A percentile compares a stretch with the other conserved stretches of the same genome.
Conservation (phyloP, 2,888 invertebrate species). For the Limnephilus auricula region DNA sequence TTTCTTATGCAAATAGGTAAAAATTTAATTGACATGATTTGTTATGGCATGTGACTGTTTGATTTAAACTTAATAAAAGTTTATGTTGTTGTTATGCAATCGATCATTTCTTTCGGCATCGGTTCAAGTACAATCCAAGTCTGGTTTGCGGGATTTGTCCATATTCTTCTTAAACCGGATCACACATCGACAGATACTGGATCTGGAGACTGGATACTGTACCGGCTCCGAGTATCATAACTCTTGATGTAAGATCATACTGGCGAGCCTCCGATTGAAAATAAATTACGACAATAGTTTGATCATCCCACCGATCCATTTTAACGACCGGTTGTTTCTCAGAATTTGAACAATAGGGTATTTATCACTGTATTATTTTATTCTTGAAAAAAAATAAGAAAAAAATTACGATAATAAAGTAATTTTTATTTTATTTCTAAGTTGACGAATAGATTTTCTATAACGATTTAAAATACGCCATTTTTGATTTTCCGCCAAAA, state of each 20-base stretch:
- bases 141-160: conserved; percentile 37
- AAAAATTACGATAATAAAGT: no score
- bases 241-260: neutral
- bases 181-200: conserved; percentile 34
- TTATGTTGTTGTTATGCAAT: conserved; percentile 13
- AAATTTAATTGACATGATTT: neutral
- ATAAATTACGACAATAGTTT: neutral
- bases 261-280: neutral
- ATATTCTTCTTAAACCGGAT: conserved; percentile 48
- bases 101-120: neutral
- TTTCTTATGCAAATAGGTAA: no score
- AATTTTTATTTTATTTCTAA: no score
- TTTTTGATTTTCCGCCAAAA: no score
- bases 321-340: neutral
- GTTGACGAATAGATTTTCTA: no score
- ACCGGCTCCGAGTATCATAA: neutral
- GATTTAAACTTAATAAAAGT: neutral
- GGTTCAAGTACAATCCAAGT: neutral
- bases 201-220: neutral
- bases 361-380: no score
- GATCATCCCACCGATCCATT: neutral
- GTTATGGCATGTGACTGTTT: neutral
- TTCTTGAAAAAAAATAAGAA: no score
- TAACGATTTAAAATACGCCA: no score
- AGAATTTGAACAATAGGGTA: no score